These are phyloP conservation scores for Molossus molossus DNA, from an alignment of 2,797 vertebrate species.

Conservation along the genomic window DNA sequence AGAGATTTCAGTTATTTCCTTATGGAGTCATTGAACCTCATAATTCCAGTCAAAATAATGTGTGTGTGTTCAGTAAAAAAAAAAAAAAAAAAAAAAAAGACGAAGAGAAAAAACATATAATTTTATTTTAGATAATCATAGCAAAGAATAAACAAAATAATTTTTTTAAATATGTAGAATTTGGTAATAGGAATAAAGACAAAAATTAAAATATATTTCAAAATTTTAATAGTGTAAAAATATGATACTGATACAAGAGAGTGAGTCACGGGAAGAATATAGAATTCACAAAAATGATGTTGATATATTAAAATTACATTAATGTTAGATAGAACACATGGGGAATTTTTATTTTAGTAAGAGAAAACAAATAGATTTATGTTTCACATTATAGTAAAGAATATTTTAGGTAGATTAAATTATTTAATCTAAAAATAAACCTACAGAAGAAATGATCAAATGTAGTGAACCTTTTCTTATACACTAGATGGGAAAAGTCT, in stretches of 20 bases:
- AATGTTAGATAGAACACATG: not conserved
- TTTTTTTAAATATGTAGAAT: not conserved
- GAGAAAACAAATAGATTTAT: not conserved
- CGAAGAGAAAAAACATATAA: not conserved
- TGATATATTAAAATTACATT: not conserved
- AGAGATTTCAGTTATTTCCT: not conserved
- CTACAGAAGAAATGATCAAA: not conserved
- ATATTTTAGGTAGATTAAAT: not conserved
- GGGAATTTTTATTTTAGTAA: not conserved
- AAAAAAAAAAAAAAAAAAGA: not conserved
- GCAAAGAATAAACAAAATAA: not conserved
- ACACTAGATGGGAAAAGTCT: not conserved
- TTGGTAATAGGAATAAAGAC: not conserved
- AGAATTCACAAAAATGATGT: not conserved
- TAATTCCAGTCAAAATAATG: not conserved
- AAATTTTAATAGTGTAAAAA: not conserved
- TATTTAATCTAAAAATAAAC: not conserved
- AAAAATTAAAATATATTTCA: not conserved
- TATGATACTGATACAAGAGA: not conserved
- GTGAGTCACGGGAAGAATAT: not conserved
- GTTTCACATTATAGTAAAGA: not conserved
- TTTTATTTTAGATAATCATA: slow-evolving; percentile 57
- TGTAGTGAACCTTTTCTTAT: not conserved
- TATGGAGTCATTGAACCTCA: not conserved
- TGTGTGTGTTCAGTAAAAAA: not conserved